Percentiles rank a stretch among this genome's conserved stretches.
phyloP scores from a whole-genome alignment of 2,113 vertebrate genomes.

The Boleophthalmus pectinirostris region DNA sequence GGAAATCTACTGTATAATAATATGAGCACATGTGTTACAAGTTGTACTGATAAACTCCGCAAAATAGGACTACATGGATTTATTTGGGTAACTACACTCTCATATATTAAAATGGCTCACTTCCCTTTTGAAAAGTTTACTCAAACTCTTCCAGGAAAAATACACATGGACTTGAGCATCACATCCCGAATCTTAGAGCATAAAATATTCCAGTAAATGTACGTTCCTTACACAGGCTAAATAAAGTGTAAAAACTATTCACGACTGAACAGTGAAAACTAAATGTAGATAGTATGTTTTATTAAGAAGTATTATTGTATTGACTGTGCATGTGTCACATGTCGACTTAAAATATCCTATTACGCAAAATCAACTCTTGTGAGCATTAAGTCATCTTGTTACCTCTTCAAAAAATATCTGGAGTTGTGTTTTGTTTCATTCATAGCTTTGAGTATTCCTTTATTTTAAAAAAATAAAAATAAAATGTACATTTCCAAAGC shows the following conservation, averaged over 20 bases:
- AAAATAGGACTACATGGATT: not conserved
- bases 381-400: too few relatives aligned
- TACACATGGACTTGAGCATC: not conserved
- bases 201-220: not conserved
- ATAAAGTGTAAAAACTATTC: too few relatives aligned
- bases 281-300: too few relatives aligned
- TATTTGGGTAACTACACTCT: conserved; percentile 1
- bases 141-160: not conserved
- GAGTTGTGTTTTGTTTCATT: too few relatives aligned
- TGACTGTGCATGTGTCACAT: not conserved
- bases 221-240: not conserved
- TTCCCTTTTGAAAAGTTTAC: conserved; percentile 30
- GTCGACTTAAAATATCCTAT: conserved; percentile 12
- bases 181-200: not conserved
- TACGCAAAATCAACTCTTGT: too few relatives aligned
- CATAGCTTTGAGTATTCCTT: too few relatives aligned
- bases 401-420: too few relatives aligned
- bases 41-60: not conserved
- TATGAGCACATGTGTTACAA: not conserved
- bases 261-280: too few relatives aligned
- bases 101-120: conserved; percentile 24
- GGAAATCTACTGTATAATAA: not conserved
- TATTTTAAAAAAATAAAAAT: too few relatives aligned
- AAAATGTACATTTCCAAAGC: too few relatives aligned
- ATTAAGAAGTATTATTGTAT: not conserved